phyloP scores from a whole-genome alignment of 2,797 vertebrate species.

The Pseudochirops corinnae region DNA sequence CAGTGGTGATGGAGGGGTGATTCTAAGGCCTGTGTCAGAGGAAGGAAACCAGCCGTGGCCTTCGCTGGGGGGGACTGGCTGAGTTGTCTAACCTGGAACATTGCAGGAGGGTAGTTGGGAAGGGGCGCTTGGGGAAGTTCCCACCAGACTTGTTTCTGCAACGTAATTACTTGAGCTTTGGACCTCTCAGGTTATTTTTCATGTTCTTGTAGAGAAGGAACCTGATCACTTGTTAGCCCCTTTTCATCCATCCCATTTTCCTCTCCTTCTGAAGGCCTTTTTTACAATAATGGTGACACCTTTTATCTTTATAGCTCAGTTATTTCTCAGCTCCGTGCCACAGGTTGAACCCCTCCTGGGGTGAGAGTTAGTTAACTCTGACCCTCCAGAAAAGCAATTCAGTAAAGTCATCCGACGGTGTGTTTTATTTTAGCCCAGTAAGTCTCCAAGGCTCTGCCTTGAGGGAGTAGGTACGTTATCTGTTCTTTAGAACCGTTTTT shows the following conservation, averaged over 20 bases:
- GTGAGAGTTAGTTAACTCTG: background rate
- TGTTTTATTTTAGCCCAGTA: background rate
- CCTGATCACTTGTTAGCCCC: background rate
- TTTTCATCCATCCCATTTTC: background rate
- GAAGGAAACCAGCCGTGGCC: background rate
- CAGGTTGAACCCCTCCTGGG: background rate
- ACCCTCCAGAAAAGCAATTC: background rate
- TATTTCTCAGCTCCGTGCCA: background rate
- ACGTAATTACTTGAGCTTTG: background rate
- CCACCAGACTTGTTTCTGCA: background rate
- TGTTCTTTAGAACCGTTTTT: background rate
- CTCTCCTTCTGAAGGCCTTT: background rate
- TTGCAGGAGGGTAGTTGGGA: background rate
- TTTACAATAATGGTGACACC: background rate
- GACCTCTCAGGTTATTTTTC: background rate
- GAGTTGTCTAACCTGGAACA: no score
- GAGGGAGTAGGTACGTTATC: background rate
- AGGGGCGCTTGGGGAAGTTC: background rate
- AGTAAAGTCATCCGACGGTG: background rate
- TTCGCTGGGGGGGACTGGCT: no score
- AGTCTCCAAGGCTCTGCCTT: background rate
- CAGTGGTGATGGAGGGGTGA: background rate
- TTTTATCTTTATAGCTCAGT: background rate
- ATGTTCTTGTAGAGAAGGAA: background rate
- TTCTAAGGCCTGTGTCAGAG: background rate